Base-by-base conservation (phyloP, 2,797 vertebrate species). In the Periparus ater region DNA sequence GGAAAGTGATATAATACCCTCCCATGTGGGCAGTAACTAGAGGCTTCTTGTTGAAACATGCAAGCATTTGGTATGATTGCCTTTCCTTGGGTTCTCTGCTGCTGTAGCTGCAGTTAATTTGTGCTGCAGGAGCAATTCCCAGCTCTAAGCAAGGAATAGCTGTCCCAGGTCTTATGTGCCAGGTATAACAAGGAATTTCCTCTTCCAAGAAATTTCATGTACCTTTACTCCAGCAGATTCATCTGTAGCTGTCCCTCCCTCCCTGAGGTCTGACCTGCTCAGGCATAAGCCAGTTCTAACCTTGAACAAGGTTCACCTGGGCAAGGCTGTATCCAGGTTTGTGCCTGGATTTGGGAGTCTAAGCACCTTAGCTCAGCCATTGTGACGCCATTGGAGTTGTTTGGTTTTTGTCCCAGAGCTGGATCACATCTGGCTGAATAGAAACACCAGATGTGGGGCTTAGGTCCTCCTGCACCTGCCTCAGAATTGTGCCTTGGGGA, bases 321-420 rank as follows among this genome's bases (percentile, higher is more conserved):
- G 16, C 12, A 45, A 34, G 53, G 6, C 34, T 48, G 4, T 17
- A 6, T 19, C 34, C 32, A 17, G 11, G 13, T 74, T 53, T 67
- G n/a, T 7, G 1, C 30, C 40, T 63, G 48, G 3, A 1, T 55
- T 51, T 87, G 40, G 48, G 51, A 32, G 20, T 19, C 12, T 4
- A 2, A 29, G 17, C 17, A 9, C 7, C 57, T 38, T 12, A n/a
- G 21, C 32, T 70, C 63, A 80, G 68, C 34, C 27, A 2, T 7
- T 40, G 38, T 3, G 13, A 9, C 1, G 0, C 58, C n/a, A 6
- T 0, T n/a, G 54, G 13, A 21, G 40, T 20, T 53, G 8, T 10
- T n/a, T 26, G 13, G 14, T 14, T 65, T 72, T 81, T 68, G 19
- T 55, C 54, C 70, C 51, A 27, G 54, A 80, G 68, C 29, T 1